These are phyloP conservation scores for Leuctra nigra DNA, from an alignment of 2,888 invertebrate species.

Conservation along the genomic window DNA sequence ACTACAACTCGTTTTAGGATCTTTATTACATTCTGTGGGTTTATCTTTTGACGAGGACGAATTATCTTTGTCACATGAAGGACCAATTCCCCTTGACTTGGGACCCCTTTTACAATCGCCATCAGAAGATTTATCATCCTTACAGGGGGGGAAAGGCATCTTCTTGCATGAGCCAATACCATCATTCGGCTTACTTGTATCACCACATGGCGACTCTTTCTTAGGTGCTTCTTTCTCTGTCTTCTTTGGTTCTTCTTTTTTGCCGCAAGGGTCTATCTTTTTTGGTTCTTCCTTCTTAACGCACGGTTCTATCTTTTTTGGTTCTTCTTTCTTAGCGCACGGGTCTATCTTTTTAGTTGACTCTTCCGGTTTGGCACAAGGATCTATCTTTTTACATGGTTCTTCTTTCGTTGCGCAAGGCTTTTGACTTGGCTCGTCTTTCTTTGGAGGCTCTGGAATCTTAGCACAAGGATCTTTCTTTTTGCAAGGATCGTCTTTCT, in stretches of 20 bases:
- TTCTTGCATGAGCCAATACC: neutral
- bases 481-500: neutral
- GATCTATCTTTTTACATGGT: neutral
- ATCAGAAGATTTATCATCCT: neutral
- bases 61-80: neutral
- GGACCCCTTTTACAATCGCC: neutral
- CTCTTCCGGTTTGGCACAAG: neutral
- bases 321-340: neutral
- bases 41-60: too few species aligned
- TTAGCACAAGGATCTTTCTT: slow-evolving; percentile 2
- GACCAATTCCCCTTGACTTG: neutral
- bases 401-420: too few species aligned
- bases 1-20: too few species aligned
- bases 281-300: neutral
- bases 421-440: neutral
- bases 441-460: neutral
- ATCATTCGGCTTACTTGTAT: too few species aligned
- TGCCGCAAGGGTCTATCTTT: slow-evolving; percentile 2
- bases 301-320: slow-evolving; percentile 1
- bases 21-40: too few species aligned
- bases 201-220: neutral
- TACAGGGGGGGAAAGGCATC: neutral
- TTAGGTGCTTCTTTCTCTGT: neutral
- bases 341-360: slow-evolving; percentile 4
- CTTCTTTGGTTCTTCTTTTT: slow-evolving; percentile 6